Base-by-base conservation (phyloP, 2,888 invertebrate species). In the Tubulanus polymorphus region DNA sequence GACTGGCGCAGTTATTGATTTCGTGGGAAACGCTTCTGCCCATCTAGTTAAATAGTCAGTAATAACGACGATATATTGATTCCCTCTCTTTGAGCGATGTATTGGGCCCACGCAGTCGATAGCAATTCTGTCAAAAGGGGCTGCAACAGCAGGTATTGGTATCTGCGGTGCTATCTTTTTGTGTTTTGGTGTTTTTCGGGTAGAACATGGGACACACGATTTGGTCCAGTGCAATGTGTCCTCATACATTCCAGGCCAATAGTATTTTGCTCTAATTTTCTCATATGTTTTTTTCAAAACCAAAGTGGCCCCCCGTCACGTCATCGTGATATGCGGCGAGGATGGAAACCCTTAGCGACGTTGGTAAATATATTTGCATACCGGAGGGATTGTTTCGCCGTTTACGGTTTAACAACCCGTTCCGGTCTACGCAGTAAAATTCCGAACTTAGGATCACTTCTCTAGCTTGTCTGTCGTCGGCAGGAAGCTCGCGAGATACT, bases 71-170 rank as follows among this genome's bases (percentile, higher is more conserved):
- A 63, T 37, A 35, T 60, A 62, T 28, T 57, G 47, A 51, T 60
- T 48, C 12, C 61, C 59, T 10, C 48, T 20, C 20, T 49, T 62
- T n/a, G 51, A 54, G 41, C 51, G 56, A 1, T 59, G 59, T n/a
- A 63, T 18, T 2, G 63, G 61, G 27, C 61, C 61, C 5, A 62
- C 63, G 51, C 61, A 59, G 32, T 63, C 63, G 2, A 60, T 37
- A 30, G 62, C 12, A 6, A 60, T 41, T 32, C 35, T 45, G 29
- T 56, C 55, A 51, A 60, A 63, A 12, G 63, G 57, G 35, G 54
- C 48, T 18, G 52, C 51, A 45, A 53, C 45, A 10, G 48, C 49
- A n/a, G 55, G 57, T 35, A 63, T 54, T 12, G 54, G 56, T 20
- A 35, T 41, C 10, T 54, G 37, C 18, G 58, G 58, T 1, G 61